Conservation (phyloP, 1,140 invertebrate genomes). For the Lordiphosa stackelbergi region DNA sequence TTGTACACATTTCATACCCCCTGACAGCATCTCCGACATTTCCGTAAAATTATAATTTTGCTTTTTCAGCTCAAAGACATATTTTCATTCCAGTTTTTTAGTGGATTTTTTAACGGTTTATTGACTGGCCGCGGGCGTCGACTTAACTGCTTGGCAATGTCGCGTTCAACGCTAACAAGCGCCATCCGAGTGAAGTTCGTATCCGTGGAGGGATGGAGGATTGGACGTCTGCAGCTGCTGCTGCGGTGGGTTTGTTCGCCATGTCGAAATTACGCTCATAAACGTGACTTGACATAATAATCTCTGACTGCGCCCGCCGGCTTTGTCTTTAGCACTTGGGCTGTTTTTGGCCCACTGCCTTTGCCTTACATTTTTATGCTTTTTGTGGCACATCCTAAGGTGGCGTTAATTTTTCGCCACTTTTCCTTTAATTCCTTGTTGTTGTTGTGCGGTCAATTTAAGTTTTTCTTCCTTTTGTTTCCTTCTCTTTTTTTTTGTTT, state of each 20-base stretch:
- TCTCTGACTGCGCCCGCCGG: conserved; percentile 59
- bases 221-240: conserved; percentile 7
- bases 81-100: conserved; percentile 13
- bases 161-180: conserved; percentile 53
- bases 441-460: conserved; percentile 48
- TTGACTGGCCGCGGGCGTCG: conserved; percentile 66
- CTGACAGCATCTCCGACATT: background rate
- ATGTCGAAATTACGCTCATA: conserved; percentile 75
- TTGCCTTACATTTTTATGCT: conserved; percentile 10
- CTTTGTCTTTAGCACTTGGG: conserved; percentile 54
- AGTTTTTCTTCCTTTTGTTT: conserved; percentile 47
- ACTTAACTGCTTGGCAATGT: conserved; percentile 67
- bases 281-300: conserved; percentile 77
- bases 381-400: conserved; percentile 24
- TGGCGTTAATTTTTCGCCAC: conserved; percentile 62
- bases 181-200: conserved; percentile 27
- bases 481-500: conserved; percentile 38
- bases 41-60: conserved; percentile 7
- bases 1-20: too few relatives aligned
- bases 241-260: conserved; percentile 31
- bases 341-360: conserved; percentile 27
- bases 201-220: conserved; percentile 3
- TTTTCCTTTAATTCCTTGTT: conserved; percentile 62
- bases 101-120: conserved; percentile 69
- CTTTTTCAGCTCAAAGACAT: conserved; percentile 1